These are phyloP conservation scores for Machimus rusticus DNA, from an alignment of 2,888 invertebrate genomes.

Conservation along the genomic window DNA sequence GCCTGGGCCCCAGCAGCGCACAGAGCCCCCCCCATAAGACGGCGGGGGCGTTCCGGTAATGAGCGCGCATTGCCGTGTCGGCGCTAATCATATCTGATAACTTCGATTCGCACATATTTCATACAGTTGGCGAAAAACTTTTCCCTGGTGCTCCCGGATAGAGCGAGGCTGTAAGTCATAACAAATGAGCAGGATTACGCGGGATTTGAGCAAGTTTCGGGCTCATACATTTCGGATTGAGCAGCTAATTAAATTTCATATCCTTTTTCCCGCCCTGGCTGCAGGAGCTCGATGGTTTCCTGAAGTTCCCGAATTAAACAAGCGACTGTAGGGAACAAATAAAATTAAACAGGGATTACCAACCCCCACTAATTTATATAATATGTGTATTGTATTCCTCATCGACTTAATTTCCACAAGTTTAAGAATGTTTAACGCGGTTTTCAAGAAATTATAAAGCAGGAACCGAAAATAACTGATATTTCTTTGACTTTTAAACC, in stretches of 20 bases:
- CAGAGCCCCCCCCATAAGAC: neutral
- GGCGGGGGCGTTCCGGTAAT: neutral
- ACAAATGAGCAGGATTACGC: neutral
- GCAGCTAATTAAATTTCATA: neutral
- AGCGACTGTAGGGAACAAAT: neutral
- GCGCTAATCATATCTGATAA: conserved; percentile 33
- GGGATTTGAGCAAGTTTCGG: neutral
- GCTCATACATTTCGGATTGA: neutral
- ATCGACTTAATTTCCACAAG: neutral
- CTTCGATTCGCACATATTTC: conserved; percentile 34
- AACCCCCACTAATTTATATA: neutral
- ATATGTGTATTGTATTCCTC: neutral
- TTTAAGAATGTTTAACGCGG: neutral
- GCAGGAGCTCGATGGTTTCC: neutral
- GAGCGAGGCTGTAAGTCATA: neutral
- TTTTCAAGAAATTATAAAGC: neutral
- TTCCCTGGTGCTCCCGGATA: neutral
- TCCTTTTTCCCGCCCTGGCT: neutral
- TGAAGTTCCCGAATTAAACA: neutral
- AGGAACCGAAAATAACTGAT: too few species aligned
- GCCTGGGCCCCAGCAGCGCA: neutral
- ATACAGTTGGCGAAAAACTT: conserved; percentile 9
- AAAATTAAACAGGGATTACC: neutral
- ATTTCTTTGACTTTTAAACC: too few species aligned
- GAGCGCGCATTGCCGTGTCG: neutral